A percentile compares a stretch with the other conserved stretches of the same genome.
Conservation (phyloP, 2,888 invertebrate species). For the Lapara coniferarum region DNA sequence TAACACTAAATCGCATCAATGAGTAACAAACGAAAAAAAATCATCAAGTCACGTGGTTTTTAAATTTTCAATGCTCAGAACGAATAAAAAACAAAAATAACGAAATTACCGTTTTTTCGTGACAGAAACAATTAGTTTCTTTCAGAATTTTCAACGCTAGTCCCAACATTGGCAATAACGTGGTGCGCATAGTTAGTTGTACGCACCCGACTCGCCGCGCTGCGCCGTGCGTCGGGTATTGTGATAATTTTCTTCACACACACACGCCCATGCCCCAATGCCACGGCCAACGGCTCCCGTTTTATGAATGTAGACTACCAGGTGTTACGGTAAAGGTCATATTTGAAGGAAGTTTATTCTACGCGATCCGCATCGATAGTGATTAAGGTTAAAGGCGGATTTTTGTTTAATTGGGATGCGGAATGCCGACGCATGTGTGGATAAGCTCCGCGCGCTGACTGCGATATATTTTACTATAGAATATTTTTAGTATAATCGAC, state of each 20-base stretch:
- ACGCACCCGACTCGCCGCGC: not conserved
- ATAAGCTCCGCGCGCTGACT: too few species aligned
- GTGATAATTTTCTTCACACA: conserved; percentile 12
- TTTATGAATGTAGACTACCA: conserved; percentile 14
- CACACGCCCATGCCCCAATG: not conserved
- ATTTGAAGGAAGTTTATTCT: not conserved
- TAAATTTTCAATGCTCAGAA: too few species aligned
- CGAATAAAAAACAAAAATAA: too few species aligned
- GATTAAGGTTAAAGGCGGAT: not conserved
- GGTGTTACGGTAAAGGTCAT: conserved; percentile 1
- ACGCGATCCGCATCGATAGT: not conserved
- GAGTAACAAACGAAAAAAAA: too few species aligned
- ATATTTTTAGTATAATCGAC: too few species aligned
- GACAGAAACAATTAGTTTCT: too few species aligned
- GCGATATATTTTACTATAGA: too few species aligned
- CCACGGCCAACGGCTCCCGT: conserved; percentile 12
- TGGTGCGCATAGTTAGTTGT: conserved; percentile 4
- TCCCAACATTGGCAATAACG: not conserved
- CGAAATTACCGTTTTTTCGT: too few species aligned
- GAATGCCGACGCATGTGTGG: too few species aligned
- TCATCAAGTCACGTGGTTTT: too few species aligned
- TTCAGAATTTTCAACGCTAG: too few species aligned
- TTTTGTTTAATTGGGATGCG: not conserved
- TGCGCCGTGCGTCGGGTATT: not conserved
- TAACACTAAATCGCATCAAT: too few species aligned